Evolutionary conservation across 1,140 invertebrate genomes (phyloP), one percentile per base, ranked within the genome.

Genomic region (Zaprionus davidi): DNA sequence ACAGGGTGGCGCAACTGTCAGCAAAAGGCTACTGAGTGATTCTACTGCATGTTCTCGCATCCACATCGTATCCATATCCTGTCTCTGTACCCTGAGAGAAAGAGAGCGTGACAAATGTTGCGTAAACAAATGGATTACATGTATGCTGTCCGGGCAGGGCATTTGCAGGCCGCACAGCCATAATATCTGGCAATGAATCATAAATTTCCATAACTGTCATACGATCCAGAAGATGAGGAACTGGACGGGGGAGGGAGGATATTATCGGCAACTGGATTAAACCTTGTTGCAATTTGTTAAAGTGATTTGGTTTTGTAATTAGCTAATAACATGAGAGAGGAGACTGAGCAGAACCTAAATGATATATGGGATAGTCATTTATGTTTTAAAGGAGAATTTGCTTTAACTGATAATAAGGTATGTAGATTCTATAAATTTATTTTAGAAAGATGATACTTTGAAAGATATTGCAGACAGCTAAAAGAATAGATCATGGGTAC

Each of bases 151-250:
- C 68, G 22, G 22, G 20, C 38, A 66, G 55, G 44, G 55, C 56
- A 72, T 51, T 63, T 68, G 56, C 58, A 56, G 22, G 51, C 56
- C 55, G 63, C 60, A 36, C 57, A 66, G 49, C 60, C 60, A 65
- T 70, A 79, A 79, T 80, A 58, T 28, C 53, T 71, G 26, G n/a
- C 55, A 81, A 90, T 90, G 82, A 82, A 90, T 90, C 85, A 90
- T 90, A 90, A 90, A 90, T 90, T 82, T 90, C 85, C 86, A 90
- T 90, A 90, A 90, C 72, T 90, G 85, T 90, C 85, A 90, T 76
- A 70, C 69, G 72, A 76, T 79, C 70, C 76, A 20, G 20, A 1
- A 51, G 41, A 46, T n/a, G 6, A 17, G 41, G 6, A 17, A 3
- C n/a, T 17, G 7, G n/a, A 17, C n/a, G 41, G 5, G 2, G 2